Conservation (phyloP, 1,140 invertebrate species). For the Chelonus insularis region DNA sequence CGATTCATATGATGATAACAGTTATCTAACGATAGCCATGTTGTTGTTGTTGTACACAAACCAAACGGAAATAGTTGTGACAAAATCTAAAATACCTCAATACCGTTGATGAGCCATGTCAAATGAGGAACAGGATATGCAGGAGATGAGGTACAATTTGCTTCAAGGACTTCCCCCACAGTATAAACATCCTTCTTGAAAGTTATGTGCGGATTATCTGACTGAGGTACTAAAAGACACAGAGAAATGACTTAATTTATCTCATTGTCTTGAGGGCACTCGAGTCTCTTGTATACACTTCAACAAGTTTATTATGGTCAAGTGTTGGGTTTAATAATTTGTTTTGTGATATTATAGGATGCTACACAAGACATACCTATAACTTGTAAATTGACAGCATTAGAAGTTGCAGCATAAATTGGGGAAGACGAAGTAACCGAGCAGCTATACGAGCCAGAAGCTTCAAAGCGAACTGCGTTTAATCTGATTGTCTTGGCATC, state of each 20-base stretch:
- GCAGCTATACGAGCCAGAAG: constrained; percentile 73
- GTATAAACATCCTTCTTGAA: constrained; percentile 70
- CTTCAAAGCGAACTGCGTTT: constrained; percentile 72
- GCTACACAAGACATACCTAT: too few species aligned
- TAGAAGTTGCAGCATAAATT: constrained; percentile 75
- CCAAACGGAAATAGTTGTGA: too few species aligned
- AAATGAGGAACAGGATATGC: constrained; percentile 76
- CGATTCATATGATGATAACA: too few species aligned
- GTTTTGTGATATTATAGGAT: too few species aligned
- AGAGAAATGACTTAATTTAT: constrained; percentile 11
- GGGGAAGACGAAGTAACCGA: constrained; percentile 76
- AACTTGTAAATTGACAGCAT: constrained; percentile 71
- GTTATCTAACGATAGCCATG: too few species aligned
- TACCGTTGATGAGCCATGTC: constrained; percentile 81
- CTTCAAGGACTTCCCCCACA: constrained; percentile 72
- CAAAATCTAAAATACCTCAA: constrained; percentile 63
- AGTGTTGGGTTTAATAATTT: too few species aligned
- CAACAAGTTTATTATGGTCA: neutral
- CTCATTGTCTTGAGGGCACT: neutral
- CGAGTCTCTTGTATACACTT: neutral
- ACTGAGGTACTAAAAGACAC: constrained; percentile 69
- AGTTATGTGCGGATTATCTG: constrained; percentile 70
- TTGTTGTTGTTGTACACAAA: too few species aligned
- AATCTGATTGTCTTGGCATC: constrained; percentile 76
- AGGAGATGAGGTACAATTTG: constrained; percentile 75